Evolutionary conservation across 2,113 vertebrate genomes (phyloP).

Genomic region (Hyaena hyaena): DNA sequence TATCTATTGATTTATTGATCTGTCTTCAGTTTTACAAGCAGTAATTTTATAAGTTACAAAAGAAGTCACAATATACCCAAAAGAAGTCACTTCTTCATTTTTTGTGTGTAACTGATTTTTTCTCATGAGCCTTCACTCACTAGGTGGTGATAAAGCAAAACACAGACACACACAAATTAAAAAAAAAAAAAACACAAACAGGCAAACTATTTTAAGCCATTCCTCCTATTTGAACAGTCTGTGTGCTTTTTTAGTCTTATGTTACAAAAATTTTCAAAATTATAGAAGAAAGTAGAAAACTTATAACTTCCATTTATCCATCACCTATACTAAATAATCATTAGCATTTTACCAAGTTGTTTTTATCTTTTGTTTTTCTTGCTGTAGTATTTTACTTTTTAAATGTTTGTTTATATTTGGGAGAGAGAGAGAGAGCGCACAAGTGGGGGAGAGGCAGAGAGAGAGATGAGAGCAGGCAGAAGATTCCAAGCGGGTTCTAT

Average conservation of each 20-base stretch:
- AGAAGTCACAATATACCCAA: neutral
- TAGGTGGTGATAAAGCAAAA: neutral
- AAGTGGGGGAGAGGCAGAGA: no score
- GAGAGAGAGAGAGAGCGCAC: no score
- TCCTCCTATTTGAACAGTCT: neutral
- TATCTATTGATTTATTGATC: neutral
- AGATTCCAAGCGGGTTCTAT: no score
- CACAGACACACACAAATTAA: neutral
- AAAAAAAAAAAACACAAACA: neutral
- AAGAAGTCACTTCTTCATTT: neutral
- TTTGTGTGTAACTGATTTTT: neutral
- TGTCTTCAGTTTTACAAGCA: neutral
- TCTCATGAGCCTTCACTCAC: neutral
- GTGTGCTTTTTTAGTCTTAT: neutral
- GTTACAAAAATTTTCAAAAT: neutral
- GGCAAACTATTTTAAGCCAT: neutral
- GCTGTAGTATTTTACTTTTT: neutral
- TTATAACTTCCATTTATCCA: neutral
- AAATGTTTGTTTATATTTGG: no score
- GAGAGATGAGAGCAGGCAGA: no score
- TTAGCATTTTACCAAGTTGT: neutral
- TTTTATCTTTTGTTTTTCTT: neutral
- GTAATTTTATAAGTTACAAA: neutral
- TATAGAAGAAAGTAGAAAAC: neutral
- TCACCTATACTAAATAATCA: neutral